These are phyloP conservation scores for Pelusios castaneus DNA, from an alignment of 2,113 vertebrate species.

Conservation along the genomic window DNA sequence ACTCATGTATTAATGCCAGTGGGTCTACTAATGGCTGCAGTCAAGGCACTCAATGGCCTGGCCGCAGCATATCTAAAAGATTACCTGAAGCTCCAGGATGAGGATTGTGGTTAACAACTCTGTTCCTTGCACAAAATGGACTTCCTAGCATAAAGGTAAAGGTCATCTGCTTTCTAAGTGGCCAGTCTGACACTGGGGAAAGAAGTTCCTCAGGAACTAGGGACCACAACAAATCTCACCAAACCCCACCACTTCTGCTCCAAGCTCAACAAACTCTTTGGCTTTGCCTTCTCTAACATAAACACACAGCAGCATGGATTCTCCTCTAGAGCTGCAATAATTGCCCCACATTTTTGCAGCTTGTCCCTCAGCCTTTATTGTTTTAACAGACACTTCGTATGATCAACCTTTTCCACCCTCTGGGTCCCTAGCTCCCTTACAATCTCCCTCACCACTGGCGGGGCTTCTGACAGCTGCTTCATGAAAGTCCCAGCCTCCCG, in stretches of 20 bases:
- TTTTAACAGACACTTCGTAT: too few species aligned
- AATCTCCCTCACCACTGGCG: too few species aligned
- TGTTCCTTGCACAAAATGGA: background rate
- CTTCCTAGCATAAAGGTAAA: background rate
- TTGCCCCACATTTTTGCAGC: too few species aligned
- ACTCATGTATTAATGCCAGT: background rate
- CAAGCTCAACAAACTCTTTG: background rate
- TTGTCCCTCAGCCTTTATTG: too few species aligned
- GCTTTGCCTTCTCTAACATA: background rate
- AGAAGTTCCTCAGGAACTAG: rapidly evolving
- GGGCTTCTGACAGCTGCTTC: too few species aligned
- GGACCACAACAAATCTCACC: background rate
- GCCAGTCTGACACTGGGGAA: background rate
- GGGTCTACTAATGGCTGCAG: background rate
- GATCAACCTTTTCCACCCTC: too few species aligned
- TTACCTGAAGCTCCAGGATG: background rate
- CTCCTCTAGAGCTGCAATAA: too few species aligned
- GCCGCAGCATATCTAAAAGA: background rate
- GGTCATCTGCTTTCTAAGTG: background rate
- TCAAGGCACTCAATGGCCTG: background rate
- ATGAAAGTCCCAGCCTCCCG: too few species aligned
- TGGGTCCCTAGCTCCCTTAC: too few species aligned
- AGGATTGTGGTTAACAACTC: background rate
- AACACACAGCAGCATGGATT: rapidly evolving
- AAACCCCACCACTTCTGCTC: background rate